Base-by-base conservation (phyloP, 2,113 vertebrate genomes). In the Drymodes brunneopygia region DNA sequence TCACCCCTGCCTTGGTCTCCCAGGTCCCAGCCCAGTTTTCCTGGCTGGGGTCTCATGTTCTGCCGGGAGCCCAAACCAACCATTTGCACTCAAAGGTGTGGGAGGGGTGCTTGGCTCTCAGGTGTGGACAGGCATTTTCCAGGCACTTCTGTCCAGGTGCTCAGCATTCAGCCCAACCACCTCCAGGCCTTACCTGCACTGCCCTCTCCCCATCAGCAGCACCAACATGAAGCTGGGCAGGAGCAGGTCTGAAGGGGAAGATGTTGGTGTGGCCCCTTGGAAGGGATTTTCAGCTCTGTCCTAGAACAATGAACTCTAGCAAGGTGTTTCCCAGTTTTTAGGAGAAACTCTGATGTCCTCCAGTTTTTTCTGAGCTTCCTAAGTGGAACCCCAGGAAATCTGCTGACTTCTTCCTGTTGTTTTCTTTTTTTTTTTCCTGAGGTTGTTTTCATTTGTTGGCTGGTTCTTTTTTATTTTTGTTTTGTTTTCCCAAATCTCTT, bases 401-500 rank as follows among this genome's bases (percentile, higher is more conserved):
- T 65, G 12, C 45, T 70, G 58, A 51, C 10, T 80, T 88, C 29
- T 91, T 67, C 33, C 8, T 79, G 27, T 71, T n/a, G n/a, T n/a
- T n/a, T n/a, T n/a, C n/a, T n/a, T n/a, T n/a, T n/a, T n/a, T 94
- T 91, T 83, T 15, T 80, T 86, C 45, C 38, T 53, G 64, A 58
- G 7, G 22, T 78, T 61, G 54, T 65, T 81, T 91, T 60, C 14
- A 4, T 48, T 71, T 56, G 14, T 81, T 78, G 29, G 7, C 57
- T 84, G 15, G 2, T 29, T 53, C 17, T 36, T 82, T 29, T 72
- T 79, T 27, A 17, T 17, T 38, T 89, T 66, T 40, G 33, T 82
- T 86, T 81, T 75, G 66, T 44, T 71, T 86, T 62, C 45, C 18
- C 44, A 51, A 28, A 40, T 78, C 12, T 47, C 6, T 86, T 64